Percentiles rank a stretch among this genome's conserved stretches.
phyloP scores from a whole-genome alignment of 2,797 vertebrate genomes.

The Arctocebus calabarensis region DNA sequence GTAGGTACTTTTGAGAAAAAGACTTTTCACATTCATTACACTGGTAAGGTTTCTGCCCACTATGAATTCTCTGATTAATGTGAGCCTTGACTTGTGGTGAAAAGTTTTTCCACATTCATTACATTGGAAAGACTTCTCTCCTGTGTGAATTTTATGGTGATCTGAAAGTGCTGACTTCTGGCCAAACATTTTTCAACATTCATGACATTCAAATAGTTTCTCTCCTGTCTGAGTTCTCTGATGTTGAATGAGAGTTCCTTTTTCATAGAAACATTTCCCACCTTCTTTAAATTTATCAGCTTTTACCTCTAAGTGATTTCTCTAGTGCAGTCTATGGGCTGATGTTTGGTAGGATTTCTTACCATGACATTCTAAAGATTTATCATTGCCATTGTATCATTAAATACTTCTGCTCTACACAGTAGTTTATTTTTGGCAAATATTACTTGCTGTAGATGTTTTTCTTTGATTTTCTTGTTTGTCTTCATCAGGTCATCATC shows the following conservation, averaged over 20 bases:
- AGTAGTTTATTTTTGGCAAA: not conserved
- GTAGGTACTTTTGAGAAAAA: too few species aligned
- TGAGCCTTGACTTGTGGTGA: too few species aligned
- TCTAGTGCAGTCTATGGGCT: constrained; percentile 39
- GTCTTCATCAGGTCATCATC: not conserved
- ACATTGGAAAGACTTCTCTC: too few species aligned
- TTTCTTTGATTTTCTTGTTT: constrained; percentile 32
- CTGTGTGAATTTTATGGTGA: too few species aligned
- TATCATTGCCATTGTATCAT: constrained; percentile 38
- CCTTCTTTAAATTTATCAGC: constrained; percentile 52
- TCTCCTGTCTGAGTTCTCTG: not conserved
- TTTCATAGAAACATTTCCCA: constrained; percentile 71
- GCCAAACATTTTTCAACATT: constrained; percentile 71
- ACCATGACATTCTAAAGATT: constrained; percentile 59
- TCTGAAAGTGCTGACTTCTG: constrained; percentile 46
- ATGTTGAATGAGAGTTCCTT: constrained; percentile 67
- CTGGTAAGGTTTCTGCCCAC: too few species aligned
- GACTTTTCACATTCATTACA: too few species aligned
- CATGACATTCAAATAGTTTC: constrained; percentile 67
- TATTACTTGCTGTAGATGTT: not conserved
- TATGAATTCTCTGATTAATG: too few species aligned
- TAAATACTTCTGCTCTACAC: not conserved
- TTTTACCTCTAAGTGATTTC: constrained; percentile 67
- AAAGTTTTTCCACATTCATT: too few species aligned
- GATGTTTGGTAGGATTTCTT: constrained; percentile 49